Conservation (phyloP, 2,888 invertebrate genomes). For the Gonocerus acuteangulatus region DNA sequence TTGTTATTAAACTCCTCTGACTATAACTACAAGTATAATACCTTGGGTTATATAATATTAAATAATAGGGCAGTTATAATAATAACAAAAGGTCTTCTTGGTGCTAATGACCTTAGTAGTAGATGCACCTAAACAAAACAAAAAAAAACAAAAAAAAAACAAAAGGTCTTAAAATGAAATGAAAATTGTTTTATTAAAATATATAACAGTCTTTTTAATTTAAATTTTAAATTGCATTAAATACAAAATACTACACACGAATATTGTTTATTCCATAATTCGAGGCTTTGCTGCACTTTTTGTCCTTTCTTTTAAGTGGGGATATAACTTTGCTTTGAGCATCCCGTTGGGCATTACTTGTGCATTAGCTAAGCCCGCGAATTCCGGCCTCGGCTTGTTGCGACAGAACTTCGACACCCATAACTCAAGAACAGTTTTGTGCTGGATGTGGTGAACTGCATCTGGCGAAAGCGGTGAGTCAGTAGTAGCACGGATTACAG, state of each 20-base stretch:
- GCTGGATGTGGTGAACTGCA: constrained; percentile 22
- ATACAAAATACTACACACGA: background rate
- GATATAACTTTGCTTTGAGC: constrained; percentile 62
- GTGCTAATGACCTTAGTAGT: no score
- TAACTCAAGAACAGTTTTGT: constrained; percentile 33
- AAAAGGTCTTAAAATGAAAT: no score
- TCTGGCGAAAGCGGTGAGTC: constrained; percentile 69
- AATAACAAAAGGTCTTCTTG: no score
- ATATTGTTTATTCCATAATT: constrained; percentile 16
- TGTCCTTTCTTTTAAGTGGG: constrained; percentile 52
- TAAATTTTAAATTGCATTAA: no score
- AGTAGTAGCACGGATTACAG: constrained; percentile 64
- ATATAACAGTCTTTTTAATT: no score
- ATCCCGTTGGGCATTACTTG: constrained; percentile 46
- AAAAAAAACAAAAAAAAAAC: no score
- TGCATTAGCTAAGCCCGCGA: constrained; percentile 49
- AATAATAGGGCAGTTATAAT: no score
- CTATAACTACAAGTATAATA: no score
- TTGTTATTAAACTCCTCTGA: no score
- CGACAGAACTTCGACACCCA: constrained; percentile 35
- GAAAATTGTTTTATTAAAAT: no score
- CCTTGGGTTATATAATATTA: no score
- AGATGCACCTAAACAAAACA: no score
- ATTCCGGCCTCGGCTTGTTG: constrained; percentile 47
- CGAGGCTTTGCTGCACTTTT: constrained; percentile 21